Percentiles rank a stretch among this genome's conserved stretches.
These are phyloP conservation scores for Ploceus nigricollis DNA, from an alignment of 2,113 vertebrate genomes.

Conservation along the genomic window DNA sequence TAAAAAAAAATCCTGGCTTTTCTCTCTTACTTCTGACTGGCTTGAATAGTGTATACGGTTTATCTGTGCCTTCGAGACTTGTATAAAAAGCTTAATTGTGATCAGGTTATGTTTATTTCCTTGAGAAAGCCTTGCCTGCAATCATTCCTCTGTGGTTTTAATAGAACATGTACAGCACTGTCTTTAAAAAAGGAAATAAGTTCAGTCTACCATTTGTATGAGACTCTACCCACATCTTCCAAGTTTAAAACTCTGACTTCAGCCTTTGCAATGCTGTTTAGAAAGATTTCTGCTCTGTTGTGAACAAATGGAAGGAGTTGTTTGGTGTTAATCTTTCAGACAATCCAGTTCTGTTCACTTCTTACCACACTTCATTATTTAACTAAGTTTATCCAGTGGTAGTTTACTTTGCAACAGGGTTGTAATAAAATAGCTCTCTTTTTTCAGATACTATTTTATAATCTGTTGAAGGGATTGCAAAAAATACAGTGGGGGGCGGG, in stretches of 20 bases:
- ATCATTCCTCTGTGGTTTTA: background rate
- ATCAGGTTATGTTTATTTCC: background rate
- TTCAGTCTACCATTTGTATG: background rate
- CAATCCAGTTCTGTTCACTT: background rate
- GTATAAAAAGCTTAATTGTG: background rate
- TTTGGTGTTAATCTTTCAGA: background rate
- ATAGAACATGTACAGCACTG: background rate
- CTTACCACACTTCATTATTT: background rate
- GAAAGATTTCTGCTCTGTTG: background rate
- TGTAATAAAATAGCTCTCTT: background rate
- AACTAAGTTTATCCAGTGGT: background rate
- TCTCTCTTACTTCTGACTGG: background rate
- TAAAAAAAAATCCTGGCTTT: background rate
- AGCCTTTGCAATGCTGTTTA: background rate
- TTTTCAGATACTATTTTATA: background rate
- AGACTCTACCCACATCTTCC: background rate
- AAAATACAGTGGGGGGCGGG: accelerated
- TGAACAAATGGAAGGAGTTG: background rate
- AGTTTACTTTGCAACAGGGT: background rate
- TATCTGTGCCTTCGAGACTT: background rate
- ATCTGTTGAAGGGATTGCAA: background rate
- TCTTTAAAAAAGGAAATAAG: background rate
- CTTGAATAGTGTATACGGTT: background rate
- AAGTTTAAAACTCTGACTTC: background rate
- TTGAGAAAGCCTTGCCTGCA: background rate